Percentiles rank a stretch among this genome's conserved stretches.
phyloP scores from a whole-genome alignment of 2,113 vertebrate genomes.

The Machaerirhynchus nigripectus region DNA sequence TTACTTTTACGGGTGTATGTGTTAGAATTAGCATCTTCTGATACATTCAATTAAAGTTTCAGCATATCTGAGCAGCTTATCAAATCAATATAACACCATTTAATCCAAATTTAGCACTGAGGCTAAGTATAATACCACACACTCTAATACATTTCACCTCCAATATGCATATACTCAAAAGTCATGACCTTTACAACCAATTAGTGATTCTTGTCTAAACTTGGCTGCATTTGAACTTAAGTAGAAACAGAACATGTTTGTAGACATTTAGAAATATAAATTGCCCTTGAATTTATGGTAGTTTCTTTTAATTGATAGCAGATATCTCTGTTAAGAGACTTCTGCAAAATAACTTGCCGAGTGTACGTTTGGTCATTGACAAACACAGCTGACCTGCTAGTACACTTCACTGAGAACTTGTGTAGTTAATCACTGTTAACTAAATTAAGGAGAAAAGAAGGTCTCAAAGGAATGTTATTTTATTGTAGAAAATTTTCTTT shows the following conservation, averaged over 20 bases:
- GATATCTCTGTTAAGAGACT: background rate
- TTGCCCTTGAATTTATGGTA: background rate
- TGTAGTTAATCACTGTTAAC: background rate
- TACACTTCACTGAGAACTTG: background rate
- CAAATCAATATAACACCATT: background rate
- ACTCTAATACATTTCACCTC: background rate
- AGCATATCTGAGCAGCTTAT: constrained; percentile 5
- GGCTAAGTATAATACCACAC: background rate
- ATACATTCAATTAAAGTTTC: constrained; percentile 22
- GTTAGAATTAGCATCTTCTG: constrained; percentile 9
- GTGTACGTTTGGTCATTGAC: background rate
- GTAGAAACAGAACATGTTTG: background rate
- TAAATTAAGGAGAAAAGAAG: background rate
- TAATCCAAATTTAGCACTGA: background rate
- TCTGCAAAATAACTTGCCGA: background rate
- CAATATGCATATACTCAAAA: background rate
- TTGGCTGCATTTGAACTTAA: background rate
- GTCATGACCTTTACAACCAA: background rate
- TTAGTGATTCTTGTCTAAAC: constrained; percentile 19
- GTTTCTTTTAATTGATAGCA: background rate
- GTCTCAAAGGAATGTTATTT: background rate
- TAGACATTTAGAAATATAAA: background rate
- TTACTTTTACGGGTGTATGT: background rate
- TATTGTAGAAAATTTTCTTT: background rate
- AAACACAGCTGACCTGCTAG: background rate